phyloP scores from a whole-genome alignment of 1,140 invertebrate genomes.

The Sarcophaga peregrina region DNA sequence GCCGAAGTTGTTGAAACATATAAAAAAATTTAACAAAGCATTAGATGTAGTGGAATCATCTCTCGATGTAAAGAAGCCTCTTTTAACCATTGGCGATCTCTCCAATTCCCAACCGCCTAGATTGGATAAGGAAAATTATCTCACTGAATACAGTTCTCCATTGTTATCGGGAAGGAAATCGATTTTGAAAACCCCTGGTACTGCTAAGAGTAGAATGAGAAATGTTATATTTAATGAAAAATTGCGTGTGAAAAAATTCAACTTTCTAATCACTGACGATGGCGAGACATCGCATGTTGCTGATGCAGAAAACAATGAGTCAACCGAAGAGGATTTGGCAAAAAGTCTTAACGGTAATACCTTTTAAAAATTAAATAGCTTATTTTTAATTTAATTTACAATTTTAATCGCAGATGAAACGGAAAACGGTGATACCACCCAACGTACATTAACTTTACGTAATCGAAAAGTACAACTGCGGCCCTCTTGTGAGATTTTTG shows the following conservation, averaged over 20 bases:
- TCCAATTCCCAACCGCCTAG: not conserved
- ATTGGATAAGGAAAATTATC: not conserved
- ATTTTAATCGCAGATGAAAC: not conserved
- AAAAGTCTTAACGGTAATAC: conserved; percentile 14
- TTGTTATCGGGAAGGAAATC: conserved; percentile 46
- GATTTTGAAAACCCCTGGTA: conserved; percentile 61
- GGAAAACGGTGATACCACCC: not conserved
- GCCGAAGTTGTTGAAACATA: not conserved
- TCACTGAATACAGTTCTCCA: conserved; percentile 6
- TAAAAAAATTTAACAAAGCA: not conserved
- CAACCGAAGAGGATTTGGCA: conserved; percentile 37
- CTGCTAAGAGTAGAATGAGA: conserved; percentile 49
- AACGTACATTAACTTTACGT: conserved; percentile 51
- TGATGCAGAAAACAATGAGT: conserved; percentile 24
- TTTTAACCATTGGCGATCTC: not conserved
- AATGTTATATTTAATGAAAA: conserved; percentile 62
- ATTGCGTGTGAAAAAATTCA: conserved; percentile 58
- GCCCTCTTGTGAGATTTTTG: conserved; percentile 52
- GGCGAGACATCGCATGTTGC: not conserved
- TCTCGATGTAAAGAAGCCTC: not conserved
- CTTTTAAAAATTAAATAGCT: not conserved
- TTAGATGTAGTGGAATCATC: not conserved
- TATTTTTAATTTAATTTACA: not conserved
- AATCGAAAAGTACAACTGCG: conserved; percentile 55
- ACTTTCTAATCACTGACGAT: conserved; percentile 51